Conservation (phyloP, 2,797 vertebrate genomes). For the Micromesistius poutassou region DNA sequence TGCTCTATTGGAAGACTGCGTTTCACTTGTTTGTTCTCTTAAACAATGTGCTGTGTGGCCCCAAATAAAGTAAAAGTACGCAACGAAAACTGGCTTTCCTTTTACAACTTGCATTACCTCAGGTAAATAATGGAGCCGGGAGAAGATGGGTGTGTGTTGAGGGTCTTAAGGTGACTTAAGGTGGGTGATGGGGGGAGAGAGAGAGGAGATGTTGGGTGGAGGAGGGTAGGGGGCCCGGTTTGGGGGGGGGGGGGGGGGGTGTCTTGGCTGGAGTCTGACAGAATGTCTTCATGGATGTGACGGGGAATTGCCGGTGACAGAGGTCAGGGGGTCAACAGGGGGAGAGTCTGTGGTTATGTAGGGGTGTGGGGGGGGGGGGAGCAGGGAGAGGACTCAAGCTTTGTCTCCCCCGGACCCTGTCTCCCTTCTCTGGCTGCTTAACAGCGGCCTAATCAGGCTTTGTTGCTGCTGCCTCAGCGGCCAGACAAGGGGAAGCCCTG, state of each 20-base stretch:
- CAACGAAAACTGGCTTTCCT: too few species aligned
- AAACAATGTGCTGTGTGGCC: too few species aligned
- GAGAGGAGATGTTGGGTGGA: neutral
- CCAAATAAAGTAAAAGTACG: too few species aligned
- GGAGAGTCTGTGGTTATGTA: constrained; percentile 77
- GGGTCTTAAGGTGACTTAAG: too few species aligned
- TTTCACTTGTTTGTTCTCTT: too few species aligned
- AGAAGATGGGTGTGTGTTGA: too few species aligned
- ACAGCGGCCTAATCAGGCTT: constrained; percentile 75
- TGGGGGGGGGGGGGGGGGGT: neutral
- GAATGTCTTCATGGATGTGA: constrained; percentile 66
- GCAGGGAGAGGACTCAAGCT: constrained; percentile 31
- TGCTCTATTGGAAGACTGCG: too few species aligned
- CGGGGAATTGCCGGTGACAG: constrained; percentile 77
- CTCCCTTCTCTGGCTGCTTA: constrained; percentile 57
- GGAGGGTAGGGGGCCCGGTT: too few species aligned
- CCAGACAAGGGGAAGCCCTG: constrained; percentile 51
- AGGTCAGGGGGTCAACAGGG: constrained; percentile 76
- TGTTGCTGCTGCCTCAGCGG: constrained; percentile 49
- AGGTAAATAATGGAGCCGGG: too few species aligned
- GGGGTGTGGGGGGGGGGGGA: constrained; percentile 64
- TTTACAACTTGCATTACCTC: too few species aligned
- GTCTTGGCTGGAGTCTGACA: constrained; percentile 47
- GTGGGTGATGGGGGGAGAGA: neutral
- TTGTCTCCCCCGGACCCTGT: constrained; percentile 72